phyloP scores from a whole-genome alignment of 2,797 vertebrate species.

The Pipistrellus pipistrellus region DNA sequence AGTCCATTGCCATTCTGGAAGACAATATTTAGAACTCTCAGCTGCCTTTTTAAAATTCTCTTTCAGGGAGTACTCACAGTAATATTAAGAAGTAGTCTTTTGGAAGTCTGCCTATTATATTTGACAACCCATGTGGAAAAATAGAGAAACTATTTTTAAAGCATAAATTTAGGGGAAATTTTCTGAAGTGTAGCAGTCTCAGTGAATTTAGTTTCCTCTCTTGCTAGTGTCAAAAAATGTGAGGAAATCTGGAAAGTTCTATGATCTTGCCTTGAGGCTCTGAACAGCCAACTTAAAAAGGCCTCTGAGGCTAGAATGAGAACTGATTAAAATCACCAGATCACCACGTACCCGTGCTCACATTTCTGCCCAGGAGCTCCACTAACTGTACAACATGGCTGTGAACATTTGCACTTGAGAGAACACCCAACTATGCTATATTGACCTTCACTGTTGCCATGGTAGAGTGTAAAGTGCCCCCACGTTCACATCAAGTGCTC shows the following conservation, averaged over 20 bases:
- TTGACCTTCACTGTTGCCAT: conserved; percentile 9
- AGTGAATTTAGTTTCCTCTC: not conserved
- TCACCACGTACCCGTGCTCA: not conserved
- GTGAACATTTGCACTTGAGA: not conserved
- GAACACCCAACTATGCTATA: not conserved
- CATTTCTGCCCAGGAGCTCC: not conserved
- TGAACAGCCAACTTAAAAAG: not conserved
- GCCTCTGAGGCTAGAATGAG: not conserved
- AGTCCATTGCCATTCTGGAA: not conserved
- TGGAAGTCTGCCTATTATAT: not conserved
- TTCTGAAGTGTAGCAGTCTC: conserved; percentile 32
- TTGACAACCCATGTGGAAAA: conserved; percentile 52
- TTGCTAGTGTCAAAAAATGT: not conserved
- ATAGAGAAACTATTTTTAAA: conserved; percentile 52
- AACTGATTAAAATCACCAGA: not conserved
- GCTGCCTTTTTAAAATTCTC: conserved; percentile 20
- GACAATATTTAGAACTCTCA: not conserved
- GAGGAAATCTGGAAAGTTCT: conserved; percentile 23
- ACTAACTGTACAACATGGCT: not conserved
- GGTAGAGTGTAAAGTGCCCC: not conserved
- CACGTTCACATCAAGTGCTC: not conserved
- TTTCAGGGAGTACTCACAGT: not conserved
- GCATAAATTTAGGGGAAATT: conserved; percentile 20
- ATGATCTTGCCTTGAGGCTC: not conserved
- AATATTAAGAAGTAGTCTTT: conserved; percentile 31